These are phyloP conservation scores for Agrochola macilenta DNA, from an alignment of 2,888 invertebrate genomes.

Conservation along the genomic window DNA sequence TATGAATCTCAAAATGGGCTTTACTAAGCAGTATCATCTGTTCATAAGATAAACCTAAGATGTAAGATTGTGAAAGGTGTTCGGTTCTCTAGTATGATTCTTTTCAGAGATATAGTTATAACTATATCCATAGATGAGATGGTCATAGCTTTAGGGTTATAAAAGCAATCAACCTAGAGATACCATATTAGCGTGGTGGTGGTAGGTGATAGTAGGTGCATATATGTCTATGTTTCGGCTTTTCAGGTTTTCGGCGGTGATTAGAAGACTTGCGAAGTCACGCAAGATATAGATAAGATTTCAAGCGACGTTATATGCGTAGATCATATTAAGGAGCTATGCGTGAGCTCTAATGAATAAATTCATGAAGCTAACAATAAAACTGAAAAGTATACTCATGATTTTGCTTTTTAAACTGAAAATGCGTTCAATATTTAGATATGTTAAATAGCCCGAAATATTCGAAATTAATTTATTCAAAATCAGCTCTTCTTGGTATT, in stretches of 20 bases:
- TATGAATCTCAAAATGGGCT: not conserved
- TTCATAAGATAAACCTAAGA: not conserved
- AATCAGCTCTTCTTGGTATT: not conserved
- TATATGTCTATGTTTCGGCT: not conserved
- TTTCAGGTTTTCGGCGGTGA: not conserved
- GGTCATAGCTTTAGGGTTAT: not conserved
- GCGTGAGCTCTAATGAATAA: constrained; percentile 1
- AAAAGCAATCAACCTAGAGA: not conserved
- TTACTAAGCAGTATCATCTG: not conserved
- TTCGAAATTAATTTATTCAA: not conserved
- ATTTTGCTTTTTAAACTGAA: not conserved
- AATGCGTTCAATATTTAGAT: not conserved
- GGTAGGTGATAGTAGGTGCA: no score
- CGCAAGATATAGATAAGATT: no score
- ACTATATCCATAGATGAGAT: not conserved
- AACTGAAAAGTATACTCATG: not conserved
- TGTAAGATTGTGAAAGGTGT: not conserved
- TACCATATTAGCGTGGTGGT: not conserved
- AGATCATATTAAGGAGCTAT: constrained; percentile 1
- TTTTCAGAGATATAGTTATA: not conserved
- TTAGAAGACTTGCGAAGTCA: not conserved
- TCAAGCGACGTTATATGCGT: not conserved
- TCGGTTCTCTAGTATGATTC: not conserved
- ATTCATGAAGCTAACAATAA: constrained; percentile 6
- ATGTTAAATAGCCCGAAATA: not conserved